phyloP scores from a whole-genome alignment of 2,888 invertebrate genomes.

The Drosophila kanekoi region DNA sequence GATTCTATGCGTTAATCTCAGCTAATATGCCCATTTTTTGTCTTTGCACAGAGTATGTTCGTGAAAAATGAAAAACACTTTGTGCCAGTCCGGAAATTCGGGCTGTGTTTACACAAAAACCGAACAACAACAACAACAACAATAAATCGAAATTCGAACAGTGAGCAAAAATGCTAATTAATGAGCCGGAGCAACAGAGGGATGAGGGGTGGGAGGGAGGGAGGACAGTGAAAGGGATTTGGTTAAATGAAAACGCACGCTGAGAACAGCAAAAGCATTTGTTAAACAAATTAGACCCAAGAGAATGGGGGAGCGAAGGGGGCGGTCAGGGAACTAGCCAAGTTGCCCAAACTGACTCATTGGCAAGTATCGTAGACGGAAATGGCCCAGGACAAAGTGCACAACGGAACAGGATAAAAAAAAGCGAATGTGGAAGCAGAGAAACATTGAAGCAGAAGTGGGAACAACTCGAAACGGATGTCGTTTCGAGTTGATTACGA shows the following conservation, averaged over 20 bases:
- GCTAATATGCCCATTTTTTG: neutral
- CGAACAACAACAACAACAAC: slow-evolving; percentile 28
- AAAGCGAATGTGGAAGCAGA: too few species aligned
- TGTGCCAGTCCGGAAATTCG: slow-evolving; percentile 32
- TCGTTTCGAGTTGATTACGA: slow-evolving; percentile 50
- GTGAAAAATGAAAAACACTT: slow-evolving; percentile 46
- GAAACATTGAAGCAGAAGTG: neutral
- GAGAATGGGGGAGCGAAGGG: neutral
- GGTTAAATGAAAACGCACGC: slow-evolving; percentile 17
- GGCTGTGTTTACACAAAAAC: slow-evolving; percentile 39
- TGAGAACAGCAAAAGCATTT: slow-evolving; percentile 58
- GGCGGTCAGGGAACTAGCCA: neutral
- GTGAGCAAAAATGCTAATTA: slow-evolving; percentile 62
- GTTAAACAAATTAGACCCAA: slow-evolving; percentile 62
- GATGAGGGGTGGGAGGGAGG: neutral
- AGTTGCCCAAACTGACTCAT: slow-evolving; percentile 44
- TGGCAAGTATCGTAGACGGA: slow-evolving; percentile 48
- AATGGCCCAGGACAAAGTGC: slow-evolving; percentile 8
- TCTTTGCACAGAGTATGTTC: neutral
- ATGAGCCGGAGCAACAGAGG: slow-evolving; percentile 38
- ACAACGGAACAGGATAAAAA: slow-evolving; percentile 1
- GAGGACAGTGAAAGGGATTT: neutral
- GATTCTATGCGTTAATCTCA: neutral
- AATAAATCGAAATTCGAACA: slow-evolving; percentile 50
- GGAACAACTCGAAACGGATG: slow-evolving; percentile 31